Conservation (phyloP, 2,888 invertebrate species). For the Lottia gigantea region DNA sequence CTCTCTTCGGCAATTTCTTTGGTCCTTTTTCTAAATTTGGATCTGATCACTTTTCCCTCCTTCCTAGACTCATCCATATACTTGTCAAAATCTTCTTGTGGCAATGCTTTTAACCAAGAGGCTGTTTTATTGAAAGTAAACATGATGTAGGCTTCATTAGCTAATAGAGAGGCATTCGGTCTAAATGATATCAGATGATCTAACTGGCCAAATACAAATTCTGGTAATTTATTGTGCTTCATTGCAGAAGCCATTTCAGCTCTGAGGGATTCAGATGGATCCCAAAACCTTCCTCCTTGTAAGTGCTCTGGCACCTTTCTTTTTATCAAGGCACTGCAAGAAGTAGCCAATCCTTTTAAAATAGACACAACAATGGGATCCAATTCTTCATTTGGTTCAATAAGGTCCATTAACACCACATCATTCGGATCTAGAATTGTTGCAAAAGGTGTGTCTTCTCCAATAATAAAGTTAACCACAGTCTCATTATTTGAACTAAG, state of each 20-base stretch:
- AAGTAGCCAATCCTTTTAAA: constrained; percentile 14
- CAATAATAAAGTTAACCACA: not conserved
- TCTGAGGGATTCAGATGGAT: constrained; percentile 16
- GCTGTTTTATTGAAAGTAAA: constrained; percentile 21
- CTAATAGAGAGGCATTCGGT: constrained; percentile 20
- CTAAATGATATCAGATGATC: constrained; percentile 13
- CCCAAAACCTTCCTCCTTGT: constrained; percentile 23
- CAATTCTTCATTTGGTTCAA: not conserved
- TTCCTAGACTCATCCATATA: not conserved
- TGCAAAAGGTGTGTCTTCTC: not conserved
- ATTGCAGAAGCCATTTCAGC: constrained; percentile 9
- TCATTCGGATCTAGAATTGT: not conserved
- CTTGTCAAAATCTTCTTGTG: not conserved
- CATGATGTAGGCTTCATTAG: constrained; percentile 22
- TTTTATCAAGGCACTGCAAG: not conserved
- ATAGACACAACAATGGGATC: constrained; percentile 10
- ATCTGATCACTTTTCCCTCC: constrained; percentile 14
- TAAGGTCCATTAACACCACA: not conserved
- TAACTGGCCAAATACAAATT: constrained; percentile 16
- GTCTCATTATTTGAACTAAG: not conserved
- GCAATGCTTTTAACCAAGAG: constrained; percentile 12
- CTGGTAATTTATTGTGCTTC: constrained; percentile 23
- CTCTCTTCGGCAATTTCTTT: too few relatives aligned
- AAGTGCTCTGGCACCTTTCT: constrained; percentile 23
- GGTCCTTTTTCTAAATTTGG: constrained; percentile 12